These are phyloP conservation scores for Cerceris ruficornis DNA, from an alignment of 2,888 invertebrate genomes.

Conservation along the genomic window DNA sequence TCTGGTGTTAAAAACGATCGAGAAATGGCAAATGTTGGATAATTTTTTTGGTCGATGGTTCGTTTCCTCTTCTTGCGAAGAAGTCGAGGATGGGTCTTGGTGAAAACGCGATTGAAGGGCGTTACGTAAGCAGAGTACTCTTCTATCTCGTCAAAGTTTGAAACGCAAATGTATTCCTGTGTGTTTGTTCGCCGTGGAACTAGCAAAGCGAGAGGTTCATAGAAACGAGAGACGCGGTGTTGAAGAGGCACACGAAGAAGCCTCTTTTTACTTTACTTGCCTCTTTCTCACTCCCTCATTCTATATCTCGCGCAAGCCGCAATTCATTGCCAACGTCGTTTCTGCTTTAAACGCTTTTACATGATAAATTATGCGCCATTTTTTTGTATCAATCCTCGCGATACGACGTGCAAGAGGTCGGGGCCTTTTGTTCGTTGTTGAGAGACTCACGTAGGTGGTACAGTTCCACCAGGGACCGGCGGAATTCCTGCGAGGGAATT, in stretches of 20 bases:
- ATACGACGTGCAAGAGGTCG: constrained; percentile 26
- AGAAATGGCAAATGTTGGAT: no score
- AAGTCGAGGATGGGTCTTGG: no score
- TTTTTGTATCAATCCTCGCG: constrained; percentile 57
- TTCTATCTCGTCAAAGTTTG: constrained; percentile 17
- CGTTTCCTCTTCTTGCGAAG: no score
- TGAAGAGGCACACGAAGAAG: constrained; percentile 33
- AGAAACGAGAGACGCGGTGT: constrained; percentile 37
- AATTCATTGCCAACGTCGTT: constrained; percentile 52
- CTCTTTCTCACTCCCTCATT: background rate
- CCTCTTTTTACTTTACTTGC: constrained; percentile 12
- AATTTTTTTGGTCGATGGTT: no score
- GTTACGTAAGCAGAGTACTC: constrained; percentile 18
- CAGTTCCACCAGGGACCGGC: constrained; percentile 27
- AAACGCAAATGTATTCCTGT: constrained; percentile 34
- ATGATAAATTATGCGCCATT: constrained; percentile 64
- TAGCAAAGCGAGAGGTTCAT: constrained; percentile 42
- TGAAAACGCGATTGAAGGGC: background rate
- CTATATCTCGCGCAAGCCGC: background rate
- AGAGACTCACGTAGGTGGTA: constrained; percentile 49
- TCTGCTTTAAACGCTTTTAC: constrained; percentile 52
- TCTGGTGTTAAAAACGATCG: no score
- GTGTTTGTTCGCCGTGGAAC: constrained; percentile 31
- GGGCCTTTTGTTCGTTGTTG: constrained; percentile 55
- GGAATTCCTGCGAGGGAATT: no score